A percentile compares a stretch with the other conserved stretches of the same genome.
Conservation (phyloP, 2,797 vertebrate genomes). For the Sebastes itinus region DNA sequence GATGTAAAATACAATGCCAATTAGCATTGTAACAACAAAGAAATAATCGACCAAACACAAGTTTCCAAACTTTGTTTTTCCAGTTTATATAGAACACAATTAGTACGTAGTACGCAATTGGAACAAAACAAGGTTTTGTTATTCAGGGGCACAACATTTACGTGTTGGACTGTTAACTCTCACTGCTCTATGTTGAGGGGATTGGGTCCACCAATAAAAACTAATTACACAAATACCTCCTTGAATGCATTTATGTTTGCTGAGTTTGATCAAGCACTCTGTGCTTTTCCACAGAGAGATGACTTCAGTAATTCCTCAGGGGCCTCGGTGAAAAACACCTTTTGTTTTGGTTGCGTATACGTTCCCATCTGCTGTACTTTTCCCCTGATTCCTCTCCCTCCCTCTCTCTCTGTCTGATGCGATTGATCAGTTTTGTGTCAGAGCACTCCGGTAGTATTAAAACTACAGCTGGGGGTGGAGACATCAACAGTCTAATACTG, state of each 20-base stretch:
- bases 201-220: no score
- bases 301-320: not conserved
- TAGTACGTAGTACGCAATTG: not conserved
- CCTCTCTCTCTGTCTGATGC: conserved; percentile 38
- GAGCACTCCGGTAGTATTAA: conserved; percentile 70
- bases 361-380: not conserved
- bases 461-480: conserved; percentile 63
- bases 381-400: not conserved
- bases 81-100: not conserved
- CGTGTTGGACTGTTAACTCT: not conserved
- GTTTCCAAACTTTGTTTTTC: no score
- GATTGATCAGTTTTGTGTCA: conserved; percentile 68
- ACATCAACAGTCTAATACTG: conserved; percentile 43
- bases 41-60: no score
- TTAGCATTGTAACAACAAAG: no score
- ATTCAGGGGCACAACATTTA: not conserved
- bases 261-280: not conserved
- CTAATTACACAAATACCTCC: no score
- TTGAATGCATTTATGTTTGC: not conserved
- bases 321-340: conserved; percentile 16
- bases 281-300: not conserved
- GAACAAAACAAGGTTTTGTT: not conserved
- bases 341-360: conserved; percentile 20
- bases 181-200: not conserved
- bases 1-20: no score